phyloP scores from a whole-genome alignment of 2,113 vertebrate species.

The Gallinago jamesoni region DNA sequence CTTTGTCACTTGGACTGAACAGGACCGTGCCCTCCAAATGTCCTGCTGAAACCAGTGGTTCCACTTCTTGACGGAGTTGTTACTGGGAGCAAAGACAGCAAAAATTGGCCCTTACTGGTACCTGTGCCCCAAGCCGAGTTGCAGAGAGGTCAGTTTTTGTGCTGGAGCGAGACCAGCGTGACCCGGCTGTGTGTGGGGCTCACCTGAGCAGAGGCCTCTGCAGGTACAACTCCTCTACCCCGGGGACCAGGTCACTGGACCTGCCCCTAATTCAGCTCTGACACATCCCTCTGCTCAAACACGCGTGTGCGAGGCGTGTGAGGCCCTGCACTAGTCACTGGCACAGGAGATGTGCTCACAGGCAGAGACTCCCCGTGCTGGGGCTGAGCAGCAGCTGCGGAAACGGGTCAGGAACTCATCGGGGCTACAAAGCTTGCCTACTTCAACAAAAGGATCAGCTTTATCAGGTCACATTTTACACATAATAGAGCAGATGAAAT shows the following conservation, averaged over 20 bases:
- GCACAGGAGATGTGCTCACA: not conserved
- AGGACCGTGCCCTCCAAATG: not conserved
- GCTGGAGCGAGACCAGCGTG: not conserved
- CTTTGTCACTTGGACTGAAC: not conserved
- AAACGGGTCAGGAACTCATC: not conserved
- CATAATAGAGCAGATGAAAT: not conserved
- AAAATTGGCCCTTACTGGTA: not conserved
- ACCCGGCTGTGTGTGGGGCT: not conserved
- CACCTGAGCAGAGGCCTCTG: not conserved
- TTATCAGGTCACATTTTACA: not conserved
- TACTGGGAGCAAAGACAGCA: not conserved
- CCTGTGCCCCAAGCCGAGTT: not conserved
- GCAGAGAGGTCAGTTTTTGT: not conserved
- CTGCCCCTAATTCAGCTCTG: not conserved
- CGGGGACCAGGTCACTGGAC: not conserved
- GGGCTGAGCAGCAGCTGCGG: slow-evolving; percentile 11
- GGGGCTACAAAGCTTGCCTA: not conserved
- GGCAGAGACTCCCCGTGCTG: no score
- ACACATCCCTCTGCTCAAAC: not conserved
- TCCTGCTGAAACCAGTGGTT: not conserved
- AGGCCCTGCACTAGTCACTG: not conserved
- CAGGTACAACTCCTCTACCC: not conserved
- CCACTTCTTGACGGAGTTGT: not conserved
- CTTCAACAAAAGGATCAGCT: not conserved
- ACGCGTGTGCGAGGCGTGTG: not conserved